These are phyloP conservation scores for Epizoanthus scotinus DNA, from an alignment of 92 coral and sea anemone genomes.

Conservation along the genomic window DNA sequence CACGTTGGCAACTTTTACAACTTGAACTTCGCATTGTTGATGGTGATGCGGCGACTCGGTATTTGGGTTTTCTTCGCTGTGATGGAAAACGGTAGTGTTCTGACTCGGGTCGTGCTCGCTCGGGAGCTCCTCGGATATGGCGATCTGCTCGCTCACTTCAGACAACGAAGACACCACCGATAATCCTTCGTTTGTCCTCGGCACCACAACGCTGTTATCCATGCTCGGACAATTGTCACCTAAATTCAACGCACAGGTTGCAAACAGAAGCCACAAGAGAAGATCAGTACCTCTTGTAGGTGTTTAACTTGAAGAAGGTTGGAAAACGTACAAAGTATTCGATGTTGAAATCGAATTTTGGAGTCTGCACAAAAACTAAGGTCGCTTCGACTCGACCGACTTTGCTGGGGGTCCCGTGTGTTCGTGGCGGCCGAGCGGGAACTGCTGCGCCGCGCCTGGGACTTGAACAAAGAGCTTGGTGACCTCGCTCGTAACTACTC, in stretches of 20 bases:
- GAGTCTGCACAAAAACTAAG: slow-evolving; percentile 24
- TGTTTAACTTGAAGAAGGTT: background rate
- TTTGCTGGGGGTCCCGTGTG: slow-evolving; percentile 73
- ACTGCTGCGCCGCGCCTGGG: slow-evolving; percentile 9
- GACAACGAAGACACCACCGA: slow-evolving; percentile 99
- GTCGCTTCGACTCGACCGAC: slow-evolving; percentile 56
- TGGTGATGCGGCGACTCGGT: slow-evolving; percentile 58
- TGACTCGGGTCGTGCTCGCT: slow-evolving; percentile 88
- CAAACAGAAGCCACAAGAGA: background rate
- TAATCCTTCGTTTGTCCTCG: slow-evolving; percentile 95
- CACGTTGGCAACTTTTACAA: slow-evolving; percentile 88
- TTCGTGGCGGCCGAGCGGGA: slow-evolving; percentile 72
- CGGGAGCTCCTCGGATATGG: slow-evolving; percentile 99
- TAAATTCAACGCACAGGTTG: background rate
- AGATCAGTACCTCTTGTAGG: background rate
- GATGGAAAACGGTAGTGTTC: slow-evolving; percentile 66
- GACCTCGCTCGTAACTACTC: no score
- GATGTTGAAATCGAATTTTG: slow-evolving; percentile 33
- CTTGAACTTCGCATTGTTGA: slow-evolving; percentile 89
- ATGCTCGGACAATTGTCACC: slow-evolving; percentile 36
- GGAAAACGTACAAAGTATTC: background rate
- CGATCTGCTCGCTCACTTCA: slow-evolving; percentile 99
- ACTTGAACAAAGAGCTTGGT: background rate
- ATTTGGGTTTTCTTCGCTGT: slow-evolving; percentile 70
- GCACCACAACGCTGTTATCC: slow-evolving; percentile 94